phyloP scores from a whole-genome alignment of 2,113 vertebrate species.

The Camelus dromedarius region DNA sequence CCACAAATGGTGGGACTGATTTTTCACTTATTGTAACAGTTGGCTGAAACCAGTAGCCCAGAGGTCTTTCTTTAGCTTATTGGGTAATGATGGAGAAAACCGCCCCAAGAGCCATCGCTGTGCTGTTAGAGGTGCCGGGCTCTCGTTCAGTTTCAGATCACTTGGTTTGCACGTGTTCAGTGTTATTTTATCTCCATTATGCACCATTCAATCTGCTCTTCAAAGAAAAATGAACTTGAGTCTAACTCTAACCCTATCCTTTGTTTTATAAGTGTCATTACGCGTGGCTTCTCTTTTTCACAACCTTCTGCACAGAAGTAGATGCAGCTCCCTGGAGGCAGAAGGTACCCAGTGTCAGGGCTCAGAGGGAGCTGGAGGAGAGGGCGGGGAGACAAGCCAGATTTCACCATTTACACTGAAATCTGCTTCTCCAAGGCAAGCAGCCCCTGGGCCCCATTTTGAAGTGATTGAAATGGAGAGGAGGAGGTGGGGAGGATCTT shows the following conservation, averaged over 20 bases:
- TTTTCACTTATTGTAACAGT: neutral
- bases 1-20: neutral
- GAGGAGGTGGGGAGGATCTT: neutral
- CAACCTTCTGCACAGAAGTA: no score
- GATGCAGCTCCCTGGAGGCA: neutral
- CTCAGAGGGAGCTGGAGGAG: neutral
- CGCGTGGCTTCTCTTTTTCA: neutral
- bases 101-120: no score
- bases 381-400: neutral
- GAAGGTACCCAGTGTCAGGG: rapidly evolving
- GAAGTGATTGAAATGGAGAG: neutral
- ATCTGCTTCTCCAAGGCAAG: neutral
- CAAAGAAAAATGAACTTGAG: neutral
- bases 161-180: neutral
- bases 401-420: rapidly evolving
- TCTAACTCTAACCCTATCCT: neutral
- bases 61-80: neutral
- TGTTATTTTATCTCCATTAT: neutral
- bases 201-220: neutral
- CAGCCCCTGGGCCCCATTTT: neutral
- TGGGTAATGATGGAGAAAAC: neutral
- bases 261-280: neutral
- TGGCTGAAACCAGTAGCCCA: neutral
- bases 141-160: neutral
- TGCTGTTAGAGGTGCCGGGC: rapidly evolving